Evolutionary conservation across 2,888 invertebrate genomes (phyloP), one percentile per base, ranked within the genome.

Genomic region (Caenorhabditis zanzibari): DNA sequence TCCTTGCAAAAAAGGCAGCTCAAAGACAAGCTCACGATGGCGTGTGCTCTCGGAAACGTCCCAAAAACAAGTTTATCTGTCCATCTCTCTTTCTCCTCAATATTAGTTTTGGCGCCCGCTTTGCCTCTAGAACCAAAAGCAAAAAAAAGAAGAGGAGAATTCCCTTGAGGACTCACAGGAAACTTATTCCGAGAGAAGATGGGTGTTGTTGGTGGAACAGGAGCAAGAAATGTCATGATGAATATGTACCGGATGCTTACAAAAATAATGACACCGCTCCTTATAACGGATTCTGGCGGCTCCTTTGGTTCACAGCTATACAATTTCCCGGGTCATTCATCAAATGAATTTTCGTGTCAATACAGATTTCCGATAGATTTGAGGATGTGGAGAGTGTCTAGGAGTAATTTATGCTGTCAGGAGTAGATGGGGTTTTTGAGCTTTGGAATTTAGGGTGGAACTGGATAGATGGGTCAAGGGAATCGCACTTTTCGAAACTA

Each of bases 51-150:
- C 69, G 52, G 49, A 79, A 79, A 79, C 79, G 79, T 71, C 79
- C 71, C 79, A 80, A 80, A 79, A 81, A 81, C 81, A 81, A 81
- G 81, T 81, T 81, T 81, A 74, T 74, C 81, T 81, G 73, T 73
- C 73, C 80, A 81, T 81, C 66, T 75, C 75, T 69, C 71, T 56
- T 61, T 69, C 79, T 79, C 68, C 61, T 81, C 74, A 68, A 81
- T 81, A 81, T 81, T 81, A 81, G 81, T 81, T 81, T 81, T 81
- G 74, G 81, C 74, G 69, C 74, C 74, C 74, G 44, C 16, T 68
- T 68, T 28, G 38, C 26, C 47, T 19, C 76, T 69, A 24, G 58
- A 26, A 49, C 61, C 58, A 49, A 19, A 38, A 12, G 12, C 7
- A 12, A 10, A 38, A 38, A 38, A 38, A 38, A 22, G 47, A 24